Evolutionary conservation across 2,797 vertebrate species (phyloP), one percentile per base, ranked within the genome.

Genomic region (Silurus aristotelis): DNA sequence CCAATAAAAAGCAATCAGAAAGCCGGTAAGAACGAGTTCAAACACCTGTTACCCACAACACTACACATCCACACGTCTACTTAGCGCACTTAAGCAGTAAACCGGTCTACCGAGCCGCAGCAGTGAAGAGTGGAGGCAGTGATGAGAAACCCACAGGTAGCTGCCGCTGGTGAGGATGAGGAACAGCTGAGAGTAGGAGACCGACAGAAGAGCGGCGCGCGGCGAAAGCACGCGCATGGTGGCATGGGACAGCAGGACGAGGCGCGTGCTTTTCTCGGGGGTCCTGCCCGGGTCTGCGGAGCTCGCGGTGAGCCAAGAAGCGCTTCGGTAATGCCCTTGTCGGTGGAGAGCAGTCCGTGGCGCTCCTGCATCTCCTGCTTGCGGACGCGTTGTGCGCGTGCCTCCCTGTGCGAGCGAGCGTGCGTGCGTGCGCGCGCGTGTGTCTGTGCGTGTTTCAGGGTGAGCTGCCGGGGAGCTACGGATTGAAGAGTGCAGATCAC

Each of bases 101-200:
- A 31, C 60, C 58, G 70, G 38, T 73, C 82, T 83, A 73, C 82
- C 70, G 58, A 83, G 76, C 58, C 76, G 31, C 56, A 80, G 61
- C 8, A 55, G 63, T 67, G 79, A 20, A 67, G 66, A 56, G 48
- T 19, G 75, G 60, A 83, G 75, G 86, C 88, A 82, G 71, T 83
- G 72, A 63, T 87, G 73, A 46, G 61, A 68, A 64, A 99, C 98
- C 95, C 97, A 99, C 97, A 98, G 96, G 96, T 98, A 99, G 96
- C 97, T 98, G 93, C 98, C 97, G 95, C 97, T 98, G 96, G 97
- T 98, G 92, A 99, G 96, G 95, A 98, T 97, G 95, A 99, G 97
- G 95, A 98, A 98, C 92, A 99, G 97, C 95, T 97, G 97, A 84
- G 97, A 97, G 94, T 97, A 98, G 94, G 97, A 97, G 93, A 98